Evolutionary conservation across 2,113 vertebrate genomes (phyloP).

Genomic region (Sinosuthora webbiana): DNA sequence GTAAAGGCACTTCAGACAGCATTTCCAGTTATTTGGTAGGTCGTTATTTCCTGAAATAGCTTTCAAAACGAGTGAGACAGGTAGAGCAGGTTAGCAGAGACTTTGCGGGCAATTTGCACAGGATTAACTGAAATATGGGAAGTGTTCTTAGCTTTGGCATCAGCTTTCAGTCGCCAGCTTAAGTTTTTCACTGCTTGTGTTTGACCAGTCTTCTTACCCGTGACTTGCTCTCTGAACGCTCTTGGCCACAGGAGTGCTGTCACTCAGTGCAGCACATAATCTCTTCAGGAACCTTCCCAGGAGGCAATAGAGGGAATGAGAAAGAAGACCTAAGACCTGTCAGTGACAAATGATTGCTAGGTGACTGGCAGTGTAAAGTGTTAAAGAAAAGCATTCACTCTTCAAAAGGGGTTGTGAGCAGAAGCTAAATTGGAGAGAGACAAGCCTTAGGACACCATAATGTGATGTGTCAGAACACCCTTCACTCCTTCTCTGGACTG

Average conservation of each 20-base stretch:
- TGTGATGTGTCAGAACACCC: not conserved
- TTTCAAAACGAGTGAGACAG: not conserved
- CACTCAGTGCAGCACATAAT: rapidly evolving
- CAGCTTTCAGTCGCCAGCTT: not conserved
- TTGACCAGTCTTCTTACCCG: rapidly evolving
- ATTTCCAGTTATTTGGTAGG: not conserved
- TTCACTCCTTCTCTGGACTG: not conserved
- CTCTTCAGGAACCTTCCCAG: not conserved
- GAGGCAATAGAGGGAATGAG: not conserved
- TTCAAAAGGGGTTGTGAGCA: not conserved
- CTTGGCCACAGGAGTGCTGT: not conserved
- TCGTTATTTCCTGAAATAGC: not conserved
- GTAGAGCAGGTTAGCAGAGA: not conserved
- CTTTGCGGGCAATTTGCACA: not conserved
- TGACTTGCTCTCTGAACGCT: not conserved
- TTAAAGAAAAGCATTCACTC: not conserved
- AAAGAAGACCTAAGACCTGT: not conserved
- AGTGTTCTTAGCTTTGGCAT: not conserved
- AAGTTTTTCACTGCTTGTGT: not conserved
- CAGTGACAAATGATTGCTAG: not conserved
- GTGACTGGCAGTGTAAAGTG: not conserved
- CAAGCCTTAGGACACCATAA: not conserved
- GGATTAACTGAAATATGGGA: not conserved
- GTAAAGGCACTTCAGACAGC: not conserved
- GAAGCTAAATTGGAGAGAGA: not conserved